These are phyloP conservation scores for Phrynosoma blainvillii DNA, from an alignment of 2,113 vertebrate genomes.

Conservation along the genomic window DNA sequence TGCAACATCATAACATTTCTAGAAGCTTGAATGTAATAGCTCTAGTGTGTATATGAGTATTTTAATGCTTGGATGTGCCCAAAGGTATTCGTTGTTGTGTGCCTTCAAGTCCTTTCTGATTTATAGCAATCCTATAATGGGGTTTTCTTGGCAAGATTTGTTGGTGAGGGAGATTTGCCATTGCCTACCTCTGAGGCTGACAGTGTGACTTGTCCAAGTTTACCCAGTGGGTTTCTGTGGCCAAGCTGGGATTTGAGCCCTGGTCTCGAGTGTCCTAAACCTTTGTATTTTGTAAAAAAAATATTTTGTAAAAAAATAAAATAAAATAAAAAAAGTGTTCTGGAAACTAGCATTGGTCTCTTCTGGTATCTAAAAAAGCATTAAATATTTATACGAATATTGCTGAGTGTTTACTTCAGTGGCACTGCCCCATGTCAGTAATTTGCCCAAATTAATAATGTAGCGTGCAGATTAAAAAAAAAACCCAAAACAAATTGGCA, in stretches of 20 bases:
- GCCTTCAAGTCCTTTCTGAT: too few species aligned
- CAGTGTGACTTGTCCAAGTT: too few species aligned
- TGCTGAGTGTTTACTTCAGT: not conserved
- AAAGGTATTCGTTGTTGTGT: not conserved
- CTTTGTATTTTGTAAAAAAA: too few species aligned
- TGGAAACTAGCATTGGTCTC: not conserved
- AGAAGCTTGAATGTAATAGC: not conserved
- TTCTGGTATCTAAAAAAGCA: not conserved
- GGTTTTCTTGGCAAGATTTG: too few species aligned
- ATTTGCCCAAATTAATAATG: not conserved
- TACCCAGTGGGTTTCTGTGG: too few species aligned
- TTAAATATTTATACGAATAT: constrained; percentile 24
- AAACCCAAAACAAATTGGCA: not conserved
- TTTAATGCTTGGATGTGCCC: not conserved
- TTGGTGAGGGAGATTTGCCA: too few species aligned
- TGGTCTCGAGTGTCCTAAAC: too few species aligned
- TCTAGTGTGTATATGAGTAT: not conserved
- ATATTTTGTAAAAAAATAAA: too few species aligned
- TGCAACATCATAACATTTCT: not conserved
- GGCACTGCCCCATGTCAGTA: not conserved
- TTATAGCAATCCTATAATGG: not conserved
- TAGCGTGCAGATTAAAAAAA: not conserved
- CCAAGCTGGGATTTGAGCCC: too few species aligned
- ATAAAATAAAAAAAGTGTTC: not conserved
- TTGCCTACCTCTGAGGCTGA: too few species aligned